These are phyloP conservation scores for Heterodera schachtii DNA, from an alignment of 1,140 invertebrate species.

Conservation along the genomic window DNA sequence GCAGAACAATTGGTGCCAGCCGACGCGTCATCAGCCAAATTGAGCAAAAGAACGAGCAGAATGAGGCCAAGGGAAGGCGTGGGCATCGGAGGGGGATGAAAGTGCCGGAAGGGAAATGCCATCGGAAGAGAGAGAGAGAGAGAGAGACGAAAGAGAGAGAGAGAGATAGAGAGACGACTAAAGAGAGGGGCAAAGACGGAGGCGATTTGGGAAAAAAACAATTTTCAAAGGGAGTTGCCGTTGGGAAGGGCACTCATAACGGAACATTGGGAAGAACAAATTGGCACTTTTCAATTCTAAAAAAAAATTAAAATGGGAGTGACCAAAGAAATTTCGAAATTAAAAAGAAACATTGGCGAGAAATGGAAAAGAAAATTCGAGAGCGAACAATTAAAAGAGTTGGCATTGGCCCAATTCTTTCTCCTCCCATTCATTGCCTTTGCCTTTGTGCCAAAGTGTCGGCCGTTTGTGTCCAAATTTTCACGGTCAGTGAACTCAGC, in stretches of 20 bases:
- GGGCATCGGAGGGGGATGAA: not conserved
- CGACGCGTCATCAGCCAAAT: not conserved
- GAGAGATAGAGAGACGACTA: not conserved
- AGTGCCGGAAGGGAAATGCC: not conserved
- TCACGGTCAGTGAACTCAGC: constrained; percentile 6
- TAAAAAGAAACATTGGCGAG: not conserved
- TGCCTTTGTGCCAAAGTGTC: constrained; percentile 1
- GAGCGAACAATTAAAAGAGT: not conserved
- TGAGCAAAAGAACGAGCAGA: not conserved
- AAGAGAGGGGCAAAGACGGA: not conserved
- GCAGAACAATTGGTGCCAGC: constrained; percentile 64
- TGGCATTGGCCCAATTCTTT: not conserved
- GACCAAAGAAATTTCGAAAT: not conserved
- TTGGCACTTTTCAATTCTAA: not conserved
- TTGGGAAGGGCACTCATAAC: not conserved
- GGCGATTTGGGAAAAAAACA: not conserved
- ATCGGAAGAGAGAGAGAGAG: not conserved
- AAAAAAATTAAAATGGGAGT: not conserved
- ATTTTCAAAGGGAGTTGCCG: not conserved
- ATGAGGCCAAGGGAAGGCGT: not conserved
- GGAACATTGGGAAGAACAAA: not conserved
- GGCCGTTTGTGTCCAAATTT: not conserved
- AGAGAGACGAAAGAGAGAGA: not conserved
- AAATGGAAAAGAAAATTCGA: not conserved
- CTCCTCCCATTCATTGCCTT: not conserved